Percentiles rank a stretch among this genome's conserved stretches.
phyloP scores from a whole-genome alignment of 2,888 invertebrate genomes.

The Melipona beecheii region DNA sequence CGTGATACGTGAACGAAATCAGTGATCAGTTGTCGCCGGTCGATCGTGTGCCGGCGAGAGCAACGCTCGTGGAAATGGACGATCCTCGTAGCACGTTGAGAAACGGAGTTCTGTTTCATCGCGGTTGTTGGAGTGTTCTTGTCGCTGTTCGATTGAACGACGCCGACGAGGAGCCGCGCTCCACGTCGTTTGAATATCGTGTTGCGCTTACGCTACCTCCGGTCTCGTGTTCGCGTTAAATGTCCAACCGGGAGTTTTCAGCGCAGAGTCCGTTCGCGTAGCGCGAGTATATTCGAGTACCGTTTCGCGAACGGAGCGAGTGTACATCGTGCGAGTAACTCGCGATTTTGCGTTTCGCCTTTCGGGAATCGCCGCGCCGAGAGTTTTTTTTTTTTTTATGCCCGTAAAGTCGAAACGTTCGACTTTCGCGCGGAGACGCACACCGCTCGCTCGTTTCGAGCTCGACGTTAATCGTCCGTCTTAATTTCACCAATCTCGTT shows the following conservation, averaged over 20 bases:
- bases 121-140: conserved; percentile 21
- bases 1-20: conserved; percentile 25
- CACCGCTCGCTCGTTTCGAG: neutral
- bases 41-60: neutral
- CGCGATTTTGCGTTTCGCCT: neutral
- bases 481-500: neutral
- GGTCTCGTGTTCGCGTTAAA: conserved; percentile 28
- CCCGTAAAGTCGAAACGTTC: neutral
- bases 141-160: conserved; percentile 29
- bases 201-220: conserved; percentile 28
- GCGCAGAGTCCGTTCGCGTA: neutral
- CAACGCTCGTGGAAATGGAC: conserved; percentile 15
- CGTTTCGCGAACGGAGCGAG: neutral
- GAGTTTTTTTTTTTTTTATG: neutral
- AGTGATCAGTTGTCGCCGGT: conserved; percentile 24
- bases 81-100: conserved; percentile 5
- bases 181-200: conserved; percentile 29
- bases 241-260: neutral
- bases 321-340: neutral
- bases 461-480: neutral
- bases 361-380: neutral
- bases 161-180: neutral
- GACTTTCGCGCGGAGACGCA: neutral
- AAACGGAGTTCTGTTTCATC: conserved; percentile 21
- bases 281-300: neutral